Base-by-base conservation (phyloP, 2,888 invertebrate genomes). In the Neoscelio sp. region DNA sequence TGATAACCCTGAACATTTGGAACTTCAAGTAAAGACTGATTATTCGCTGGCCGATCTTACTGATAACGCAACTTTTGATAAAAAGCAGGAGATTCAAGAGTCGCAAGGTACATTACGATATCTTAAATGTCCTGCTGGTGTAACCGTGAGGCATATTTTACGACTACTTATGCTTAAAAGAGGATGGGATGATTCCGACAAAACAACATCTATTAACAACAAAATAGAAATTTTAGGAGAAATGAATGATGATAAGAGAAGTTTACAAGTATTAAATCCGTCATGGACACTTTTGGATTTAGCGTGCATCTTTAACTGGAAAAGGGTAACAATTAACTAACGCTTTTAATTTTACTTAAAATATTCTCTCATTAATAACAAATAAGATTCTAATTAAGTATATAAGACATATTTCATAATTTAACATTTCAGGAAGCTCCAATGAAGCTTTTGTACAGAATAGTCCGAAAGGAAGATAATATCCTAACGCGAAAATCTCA, bases 261-360 rank as follows among this genome's bases (percentile, higher is more conserved):
- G 40, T 13, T 35, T 83, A 56, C 82, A 82, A 42, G 8, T 70
- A 0, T 82, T 89, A 17, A 82, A 88, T 52, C 82, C 82, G 0
- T 86, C 86, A 0, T 89, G 88, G 89, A 97, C 97, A 4, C 92
- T 98, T 67, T 95, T 98, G 94, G 98, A 98, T 88, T 94, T 98
- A 58, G 97, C 98, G 0, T 98, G 98, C 89, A 98, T 98, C 85
- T 98, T 97, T 89, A 95, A 96, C 65, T 98, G 98, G 98, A 96
- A 97, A 90, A 93, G 95, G 92, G 96, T 96, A 91, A 93, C 12
- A 26, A 30, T 26, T 17, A 6, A 2, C 30, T 35, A 2, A 20
- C 10, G 15, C n/a, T n/a, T n/a, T n/a, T n/a, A n/a, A n/a, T n/a
- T n/a, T 54, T 38, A 15, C 38, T 15, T 26, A 12, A 23, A 17